These are phyloP conservation scores for Phthorimaea operculella DNA, from an alignment of 1,140 invertebrate species.

Conservation along the genomic window DNA sequence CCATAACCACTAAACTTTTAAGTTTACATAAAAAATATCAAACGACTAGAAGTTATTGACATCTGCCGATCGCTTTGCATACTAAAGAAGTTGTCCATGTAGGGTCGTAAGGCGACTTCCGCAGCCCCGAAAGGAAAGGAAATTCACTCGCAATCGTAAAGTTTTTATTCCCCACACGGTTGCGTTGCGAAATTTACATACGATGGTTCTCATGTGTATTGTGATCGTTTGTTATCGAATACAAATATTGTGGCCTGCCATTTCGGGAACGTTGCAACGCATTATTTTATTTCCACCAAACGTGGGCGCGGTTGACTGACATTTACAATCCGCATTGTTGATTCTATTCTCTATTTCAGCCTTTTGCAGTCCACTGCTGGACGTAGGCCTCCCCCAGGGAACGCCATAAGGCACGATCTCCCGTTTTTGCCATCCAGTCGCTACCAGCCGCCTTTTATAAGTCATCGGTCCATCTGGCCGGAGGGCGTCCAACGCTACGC, in stretches of 20 bases:
- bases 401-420: no score
- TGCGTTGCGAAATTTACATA: constrained; percentile 23
- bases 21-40: neutral
- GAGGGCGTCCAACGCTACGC: no score
- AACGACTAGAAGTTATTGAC: constrained; percentile 25
- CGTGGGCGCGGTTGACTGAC: no score
- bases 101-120: constrained; percentile 40
- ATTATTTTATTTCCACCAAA: no score
- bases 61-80: constrained; percentile 34
- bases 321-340: no score
- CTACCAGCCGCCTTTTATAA: no score
- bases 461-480: no score
- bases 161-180: constrained; percentile 44
- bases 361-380: no score
- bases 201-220: constrained; percentile 27
- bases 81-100: constrained; percentile 39
- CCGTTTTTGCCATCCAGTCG: no score
- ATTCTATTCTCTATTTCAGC: no score
- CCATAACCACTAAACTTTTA: no score
- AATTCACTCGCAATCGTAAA: constrained; percentile 40
- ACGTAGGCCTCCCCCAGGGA: no score
- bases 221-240: constrained; percentile 25
- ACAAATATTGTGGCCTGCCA: constrained; percentile 17
- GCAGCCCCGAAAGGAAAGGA: constrained; percentile 56
- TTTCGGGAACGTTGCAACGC: constrained; percentile 7